Evolutionary conservation across 1,140 invertebrate species (phyloP), one percentile per base, ranked within the genome.

Genomic region (Agraylea sexmaculata): DNA sequence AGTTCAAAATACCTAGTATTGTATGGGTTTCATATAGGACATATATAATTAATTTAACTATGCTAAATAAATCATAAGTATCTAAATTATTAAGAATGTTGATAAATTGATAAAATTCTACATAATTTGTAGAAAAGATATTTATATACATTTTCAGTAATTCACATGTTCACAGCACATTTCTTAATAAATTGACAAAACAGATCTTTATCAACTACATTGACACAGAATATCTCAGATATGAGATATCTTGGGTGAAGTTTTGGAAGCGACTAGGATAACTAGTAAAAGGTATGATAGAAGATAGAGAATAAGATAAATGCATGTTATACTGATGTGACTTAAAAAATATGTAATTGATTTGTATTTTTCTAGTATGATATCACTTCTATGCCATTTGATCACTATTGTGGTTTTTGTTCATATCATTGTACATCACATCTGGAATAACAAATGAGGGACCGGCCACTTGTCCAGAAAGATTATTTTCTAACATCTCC

Each of bases 401-500:
- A 11, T 30, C 12, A 30, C 4, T 35, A 37, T 49, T 49, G 45
- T 43, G 47, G 36, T 43, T 19, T 25, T 44, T 44, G 39, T 29
- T 45, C 42, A 45, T 45, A 36, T 49, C 47, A 25, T 49, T 49
- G 27, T 42, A 49, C 11, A 36, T 39, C 29, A 50, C 48, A 45
- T 36, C 42, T 21, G 48, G 38, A 30, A 50, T 37, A 13, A 42
- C 38, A 32, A 43, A 44, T 8, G 41, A 11, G 19, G 33, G 58
- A 48, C 62, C 16, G 53, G 53, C 36, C 49, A 49, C n/a, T n/a
- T 56, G 56, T 5, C 56, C 53, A 6, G 51, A 36, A 23, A 52
- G 55, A 17, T 54, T 41, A 4, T 53, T 37, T 7, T 62, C 47
- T 8, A 66, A 51, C 4, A 63, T 51, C 23, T 63, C 62, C 47